Evolutionary conservation across 2,797 vertebrate species (phyloP).

Genomic region (Decapterus maruadsi): DNA sequence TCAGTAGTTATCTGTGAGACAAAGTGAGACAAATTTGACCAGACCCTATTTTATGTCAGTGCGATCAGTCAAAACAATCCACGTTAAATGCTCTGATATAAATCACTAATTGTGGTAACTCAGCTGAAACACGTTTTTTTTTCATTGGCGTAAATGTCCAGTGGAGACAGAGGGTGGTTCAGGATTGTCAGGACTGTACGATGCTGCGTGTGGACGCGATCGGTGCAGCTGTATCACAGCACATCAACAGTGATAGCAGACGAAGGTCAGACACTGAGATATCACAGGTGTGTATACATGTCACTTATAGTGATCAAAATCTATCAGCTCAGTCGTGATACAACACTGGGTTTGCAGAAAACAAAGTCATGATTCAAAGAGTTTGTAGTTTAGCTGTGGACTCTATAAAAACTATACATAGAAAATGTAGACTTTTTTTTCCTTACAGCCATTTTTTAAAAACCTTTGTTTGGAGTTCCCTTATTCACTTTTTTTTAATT

Average conservation of each 20-base stretch:
- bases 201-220: neutral
- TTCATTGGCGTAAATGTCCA: constrained; percentile 17
- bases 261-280: constrained; percentile 35
- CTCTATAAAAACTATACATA: constrained; percentile 77
- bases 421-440: constrained; percentile 54
- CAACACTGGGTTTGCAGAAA: constrained; percentile 55
- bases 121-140: constrained; percentile 14
- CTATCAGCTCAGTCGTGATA: constrained; percentile 37
- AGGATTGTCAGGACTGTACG: constrained; percentile 51
- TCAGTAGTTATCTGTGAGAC: neutral
- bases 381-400: constrained; percentile 21
- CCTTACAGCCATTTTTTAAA: constrained; percentile 9
- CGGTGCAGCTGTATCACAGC: constrained; percentile 19
- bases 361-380: constrained; percentile 15
- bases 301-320: constrained; percentile 24
- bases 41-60: neutral
- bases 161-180: constrained; percentile 21
- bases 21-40: constrained; percentile 24
- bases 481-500: constrained; percentile 28
- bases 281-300: constrained; percentile 35
- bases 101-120: constrained; percentile 23
- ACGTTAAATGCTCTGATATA: constrained; percentile 13
- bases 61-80: constrained; percentile 26
- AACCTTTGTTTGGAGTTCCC: constrained; percentile 15
- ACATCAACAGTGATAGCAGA: constrained; percentile 30